phyloP scores from a whole-genome alignment of 2,888 invertebrate genomes.

The Ramazzottius varieornatus region DNA sequence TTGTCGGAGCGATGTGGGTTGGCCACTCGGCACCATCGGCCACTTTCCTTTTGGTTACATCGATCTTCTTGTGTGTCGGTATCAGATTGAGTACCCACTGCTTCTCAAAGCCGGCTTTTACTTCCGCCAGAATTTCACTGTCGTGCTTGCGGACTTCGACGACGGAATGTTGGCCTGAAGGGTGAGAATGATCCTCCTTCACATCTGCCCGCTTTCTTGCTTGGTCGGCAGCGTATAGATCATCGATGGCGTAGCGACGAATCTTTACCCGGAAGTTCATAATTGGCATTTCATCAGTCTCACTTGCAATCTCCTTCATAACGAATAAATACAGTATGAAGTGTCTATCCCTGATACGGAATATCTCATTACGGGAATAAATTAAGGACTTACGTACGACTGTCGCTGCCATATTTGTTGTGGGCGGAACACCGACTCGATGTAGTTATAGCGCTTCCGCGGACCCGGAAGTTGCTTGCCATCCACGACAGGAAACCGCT shows the following conservation, averaged over 20 bases:
- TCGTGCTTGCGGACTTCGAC: background rate
- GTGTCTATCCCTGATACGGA: no score
- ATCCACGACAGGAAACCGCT: background rate
- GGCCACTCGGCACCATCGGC: conserved; percentile 1
- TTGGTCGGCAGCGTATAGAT: background rate
- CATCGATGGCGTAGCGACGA: background rate
- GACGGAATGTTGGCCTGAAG: background rate
- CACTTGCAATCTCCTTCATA: background rate
- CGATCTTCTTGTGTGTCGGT: background rate
- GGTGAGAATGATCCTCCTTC: background rate
- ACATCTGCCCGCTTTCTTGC: background rate
- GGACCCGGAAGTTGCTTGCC: background rate
- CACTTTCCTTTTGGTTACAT: background rate
- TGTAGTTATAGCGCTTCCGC: background rate
- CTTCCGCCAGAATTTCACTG: background rate
- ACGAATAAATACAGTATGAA: background rate
- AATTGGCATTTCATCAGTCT: background rate
- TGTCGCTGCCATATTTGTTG: background rate
- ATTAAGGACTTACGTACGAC: background rate
- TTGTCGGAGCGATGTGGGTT: background rate
- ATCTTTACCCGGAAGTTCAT: background rate
- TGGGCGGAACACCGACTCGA: background rate
- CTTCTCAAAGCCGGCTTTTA: background rate
- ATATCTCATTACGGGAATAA: background rate
- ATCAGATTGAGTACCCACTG: background rate